Conservation (phyloP, 1,140 invertebrate genomes). For the Sipha flava region DNA sequence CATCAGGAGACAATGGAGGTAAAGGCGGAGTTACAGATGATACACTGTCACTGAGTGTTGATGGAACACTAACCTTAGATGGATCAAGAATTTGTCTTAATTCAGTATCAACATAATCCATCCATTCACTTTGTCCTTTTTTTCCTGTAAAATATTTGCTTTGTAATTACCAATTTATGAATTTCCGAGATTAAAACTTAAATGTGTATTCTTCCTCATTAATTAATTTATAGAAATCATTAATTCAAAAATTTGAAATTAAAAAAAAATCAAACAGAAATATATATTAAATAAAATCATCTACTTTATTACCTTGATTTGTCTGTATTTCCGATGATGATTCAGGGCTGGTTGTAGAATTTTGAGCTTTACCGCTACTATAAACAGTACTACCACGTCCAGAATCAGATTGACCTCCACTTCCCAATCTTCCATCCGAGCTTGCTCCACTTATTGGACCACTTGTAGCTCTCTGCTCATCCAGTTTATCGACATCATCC, state of each 20-base stretch:
- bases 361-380: constrained; percentile 51
- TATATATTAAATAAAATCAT: not conserved
- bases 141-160: constrained; percentile 45
- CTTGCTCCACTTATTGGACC: constrained; percentile 37
- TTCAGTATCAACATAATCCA: constrained; percentile 71
- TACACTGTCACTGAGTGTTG: constrained; percentile 55
- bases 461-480: constrained; percentile 11
- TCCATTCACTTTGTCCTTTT: constrained; percentile 68
- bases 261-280: too few species aligned
- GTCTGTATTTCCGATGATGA: constrained; percentile 36
- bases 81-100: constrained; percentile 66
- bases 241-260: too few species aligned
- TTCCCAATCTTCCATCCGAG: constrained; percentile 55
- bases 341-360: constrained; percentile 34
- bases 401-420: constrained; percentile 50
- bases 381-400: constrained; percentile 66
- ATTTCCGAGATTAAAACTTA: too few species aligned
- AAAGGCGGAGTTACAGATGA: constrained; percentile 65
- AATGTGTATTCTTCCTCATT: too few species aligned
- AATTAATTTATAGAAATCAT: too few species aligned
- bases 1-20: constrained; percentile 53
- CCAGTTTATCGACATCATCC: constrained; percentile 34
- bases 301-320: constrained; percentile 30
- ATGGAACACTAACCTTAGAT: constrained; percentile 49
- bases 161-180: not conserved